Percentiles rank a stretch among this genome's conserved stretches.
phyloP scores from a whole-genome alignment of 2,113 vertebrate genomes.

The Corythaeola cristata region DNA sequence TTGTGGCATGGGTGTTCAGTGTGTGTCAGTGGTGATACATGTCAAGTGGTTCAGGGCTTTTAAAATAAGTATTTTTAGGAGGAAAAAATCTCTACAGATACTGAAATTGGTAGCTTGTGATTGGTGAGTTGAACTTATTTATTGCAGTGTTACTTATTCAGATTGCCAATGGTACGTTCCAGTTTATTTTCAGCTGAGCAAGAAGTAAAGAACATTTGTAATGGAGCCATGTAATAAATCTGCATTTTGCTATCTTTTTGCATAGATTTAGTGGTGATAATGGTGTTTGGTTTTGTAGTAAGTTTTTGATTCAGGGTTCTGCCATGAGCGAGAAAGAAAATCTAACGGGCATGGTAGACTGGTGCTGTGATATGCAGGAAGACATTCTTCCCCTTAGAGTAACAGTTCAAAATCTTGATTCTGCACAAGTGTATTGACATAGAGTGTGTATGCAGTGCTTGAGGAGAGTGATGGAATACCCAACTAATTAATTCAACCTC shows the following conservation, averaged over 20 bases:
- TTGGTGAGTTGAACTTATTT: not conserved
- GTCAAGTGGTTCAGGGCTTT: not conserved
- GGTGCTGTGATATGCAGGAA: not conserved
- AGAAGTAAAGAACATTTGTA: constrained; percentile 20
- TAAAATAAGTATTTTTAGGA: not conserved
- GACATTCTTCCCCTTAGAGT: not conserved
- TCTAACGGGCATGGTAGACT: not conserved
- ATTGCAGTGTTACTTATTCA: not conserved
- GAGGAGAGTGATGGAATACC: not conserved
- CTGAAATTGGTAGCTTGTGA: not conserved
- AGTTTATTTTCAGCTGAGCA: not conserved
- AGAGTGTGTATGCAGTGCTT: not conserved
- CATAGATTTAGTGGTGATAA: not conserved
- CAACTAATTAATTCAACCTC: not conserved
- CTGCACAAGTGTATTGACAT: not conserved
- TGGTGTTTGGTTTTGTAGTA: not conserved
- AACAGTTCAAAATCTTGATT: not conserved
- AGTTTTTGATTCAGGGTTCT: not conserved
- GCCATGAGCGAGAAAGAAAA: not conserved
- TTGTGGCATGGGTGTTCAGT: not conserved
- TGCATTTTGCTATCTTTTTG: not conserved
- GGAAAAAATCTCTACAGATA: not conserved
- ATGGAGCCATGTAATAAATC: not conserved
- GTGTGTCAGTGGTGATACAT: not conserved
- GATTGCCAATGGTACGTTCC: not conserved